Percentiles rank a stretch among this genome's conserved stretches.
These are phyloP conservation scores for Latheticus oryzae DNA, from an alignment of 2,888 invertebrate genomes.

Conservation along the genomic window DNA sequence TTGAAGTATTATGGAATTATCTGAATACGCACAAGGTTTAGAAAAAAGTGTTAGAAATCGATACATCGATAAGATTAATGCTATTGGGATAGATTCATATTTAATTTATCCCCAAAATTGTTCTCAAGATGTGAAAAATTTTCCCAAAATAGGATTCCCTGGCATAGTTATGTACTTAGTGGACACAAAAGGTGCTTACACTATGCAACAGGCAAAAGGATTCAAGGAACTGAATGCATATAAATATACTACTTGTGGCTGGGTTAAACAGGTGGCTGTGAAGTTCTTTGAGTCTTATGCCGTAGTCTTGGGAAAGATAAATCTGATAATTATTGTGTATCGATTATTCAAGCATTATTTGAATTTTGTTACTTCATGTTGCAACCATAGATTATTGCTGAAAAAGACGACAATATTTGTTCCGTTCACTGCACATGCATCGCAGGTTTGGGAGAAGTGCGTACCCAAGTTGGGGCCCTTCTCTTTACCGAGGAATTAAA, in stretches of 20 bases:
- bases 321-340: not conserved
- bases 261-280: slow-evolving; percentile 2
- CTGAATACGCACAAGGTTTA: too few relatives aligned
- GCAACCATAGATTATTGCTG: slow-evolving; percentile 25
- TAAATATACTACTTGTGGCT: not conserved
- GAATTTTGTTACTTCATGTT: slow-evolving; percentile 36
- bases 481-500: slow-evolving; percentile 24
- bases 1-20: too few relatives aligned
- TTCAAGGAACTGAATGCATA: too few relatives aligned
- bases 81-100: slow-evolving; percentile 6
- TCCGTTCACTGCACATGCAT: slow-evolving; percentile 36
- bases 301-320: slow-evolving; percentile 5
- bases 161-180: slow-evolving; percentile 10
- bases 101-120: not conserved
- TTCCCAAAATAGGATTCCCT: slow-evolving; percentile 11
- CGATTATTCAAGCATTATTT: slow-evolving; percentile 14
- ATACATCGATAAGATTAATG: slow-evolving; percentile 3
- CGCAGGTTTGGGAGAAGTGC: slow-evolving; percentile 33
- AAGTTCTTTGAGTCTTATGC: slow-evolving; percentile 5
- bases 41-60: too few relatives aligned
- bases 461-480: slow-evolving; percentile 34
- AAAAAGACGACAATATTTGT: slow-evolving; percentile 16
- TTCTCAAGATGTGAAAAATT: slow-evolving; percentile 1
- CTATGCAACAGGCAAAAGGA: too few relatives aligned
- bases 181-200: slow-evolving; percentile 7